Conservation (phyloP, 2,113 vertebrate genomes). For the Psilopsiagon aymara region DNA sequence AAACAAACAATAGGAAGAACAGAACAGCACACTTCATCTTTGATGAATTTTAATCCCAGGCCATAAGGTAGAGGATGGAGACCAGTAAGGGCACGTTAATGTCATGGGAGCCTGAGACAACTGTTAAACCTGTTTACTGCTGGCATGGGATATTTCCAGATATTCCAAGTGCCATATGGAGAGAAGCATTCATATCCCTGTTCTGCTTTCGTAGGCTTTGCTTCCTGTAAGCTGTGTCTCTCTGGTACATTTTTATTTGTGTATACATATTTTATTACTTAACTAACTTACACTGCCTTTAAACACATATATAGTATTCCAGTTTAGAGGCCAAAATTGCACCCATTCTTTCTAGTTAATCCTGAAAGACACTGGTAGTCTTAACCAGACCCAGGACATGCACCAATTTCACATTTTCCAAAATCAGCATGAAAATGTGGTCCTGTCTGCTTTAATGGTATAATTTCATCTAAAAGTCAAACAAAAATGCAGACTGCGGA, state of each 20-base stretch:
- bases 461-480: background rate
- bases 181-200: background rate
- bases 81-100: background rate
- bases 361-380: background rate
- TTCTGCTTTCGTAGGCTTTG: background rate
- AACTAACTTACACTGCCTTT: background rate
- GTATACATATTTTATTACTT: background rate
- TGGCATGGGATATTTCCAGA: conserved; percentile 23
- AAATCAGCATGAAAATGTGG: background rate
- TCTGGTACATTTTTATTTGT: background rate
- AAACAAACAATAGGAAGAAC: background rate
- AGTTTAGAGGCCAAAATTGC: background rate
- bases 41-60: background rate
- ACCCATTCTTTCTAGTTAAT: background rate
- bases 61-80: background rate
- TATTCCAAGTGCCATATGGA: conserved; percentile 18
- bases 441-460: background rate
- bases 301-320: background rate
- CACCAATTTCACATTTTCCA: background rate
- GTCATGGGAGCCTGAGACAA: background rate
- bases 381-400: background rate
- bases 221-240: background rate
- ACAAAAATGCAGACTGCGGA: background rate
- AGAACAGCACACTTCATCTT: background rate
- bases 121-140: background rate